Evolutionary conservation across 1,140 invertebrate species (phyloP), one percentile per base, ranked within the genome.

Genomic region (Brachionus sp.): DNA sequence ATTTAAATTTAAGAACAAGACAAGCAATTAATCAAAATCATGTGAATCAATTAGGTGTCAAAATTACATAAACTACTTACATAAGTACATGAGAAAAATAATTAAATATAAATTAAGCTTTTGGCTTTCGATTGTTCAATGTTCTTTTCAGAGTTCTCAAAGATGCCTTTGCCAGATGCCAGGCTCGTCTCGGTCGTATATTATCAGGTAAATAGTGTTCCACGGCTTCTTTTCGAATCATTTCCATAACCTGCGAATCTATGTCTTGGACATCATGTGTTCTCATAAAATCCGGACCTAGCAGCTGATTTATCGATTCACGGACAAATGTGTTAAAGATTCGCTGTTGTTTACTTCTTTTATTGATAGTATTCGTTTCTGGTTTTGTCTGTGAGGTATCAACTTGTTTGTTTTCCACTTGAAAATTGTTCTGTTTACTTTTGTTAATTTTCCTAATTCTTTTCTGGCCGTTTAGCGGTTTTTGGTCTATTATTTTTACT

Each of bases 251-350:
- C 25, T 80, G 50, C n/a, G 77, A 23, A 23, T 80, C 77, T 33
- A 80, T 80, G 39, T 80, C 77, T 62, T 80, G 77, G 0, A 80
- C 77, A 44, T 80, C 77, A 66, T 80, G 77, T 10, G 50, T 80
- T 37, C 77, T 57, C 77, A 80, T 80, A 80, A 80, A 80, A 44
- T 80, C 77, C 6, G 77, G 33, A 9, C 77, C 77, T 1, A 80
- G 33, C 37, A 80, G 39, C 25, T 80, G 77, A 29, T 66, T 80
- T 37, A 80, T 80, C 0, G 77, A 80, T 23, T 80, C 77, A 9
- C 77, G 46, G 7, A 80, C 77, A 66, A 80, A 80, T 23, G 77
- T 80, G n/a, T 80, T 80, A 44, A 80, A 80, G 13, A 80, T 66
- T 62, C 77, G 19, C 25, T 80, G 77, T 19, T 80, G 77, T 33